These are phyloP conservation scores for Liparis tanakae DNA, from an alignment of 2,797 vertebrate genomes.

Conservation along the genomic window DNA sequence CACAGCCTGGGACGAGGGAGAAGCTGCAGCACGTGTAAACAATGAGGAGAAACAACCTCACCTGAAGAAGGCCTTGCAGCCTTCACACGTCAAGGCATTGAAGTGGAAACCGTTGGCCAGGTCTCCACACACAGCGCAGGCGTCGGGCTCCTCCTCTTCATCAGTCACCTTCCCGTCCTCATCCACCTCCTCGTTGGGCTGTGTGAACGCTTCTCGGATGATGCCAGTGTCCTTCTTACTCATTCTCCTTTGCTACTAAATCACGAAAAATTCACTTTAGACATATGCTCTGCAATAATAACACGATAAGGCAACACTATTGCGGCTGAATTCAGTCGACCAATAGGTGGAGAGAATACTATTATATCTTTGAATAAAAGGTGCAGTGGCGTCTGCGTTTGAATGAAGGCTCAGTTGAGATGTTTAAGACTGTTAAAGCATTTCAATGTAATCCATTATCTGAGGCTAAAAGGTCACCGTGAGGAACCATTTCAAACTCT, in stretches of 20 bases:
- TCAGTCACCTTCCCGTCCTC: constrained; percentile 36
- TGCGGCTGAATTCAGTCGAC: not conserved
- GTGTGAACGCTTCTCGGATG: constrained; percentile 32
- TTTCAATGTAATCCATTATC: not conserved
- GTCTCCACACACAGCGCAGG: constrained; percentile 83
- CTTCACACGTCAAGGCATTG: constrained; percentile 84
- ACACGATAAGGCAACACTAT: not conserved
- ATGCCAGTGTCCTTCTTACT: constrained; percentile 28
- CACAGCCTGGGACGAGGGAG: not conserved
- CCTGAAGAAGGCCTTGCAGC: constrained; percentile 86
- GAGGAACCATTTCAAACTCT: not conserved
- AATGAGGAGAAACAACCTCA: constrained; percentile 30
- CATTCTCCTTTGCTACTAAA: constrained; percentile 50
- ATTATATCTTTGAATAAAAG: not conserved
- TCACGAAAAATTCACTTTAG: too few relatives aligned
- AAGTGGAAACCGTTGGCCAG: constrained; percentile 84
- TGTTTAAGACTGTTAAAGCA: not conserved
- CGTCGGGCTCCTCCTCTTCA: constrained; percentile 73
- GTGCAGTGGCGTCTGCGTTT: not conserved
- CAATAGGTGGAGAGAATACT: not conserved
- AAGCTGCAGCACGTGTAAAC: not conserved
- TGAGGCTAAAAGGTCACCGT: not conserved
- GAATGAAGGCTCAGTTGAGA: not conserved
- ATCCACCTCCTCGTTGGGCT: constrained; percentile 48
- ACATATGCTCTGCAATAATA: not conserved